Base-by-base conservation (phyloP, 1,140 invertebrate genomes). In the Wiebesia pumilae region DNA sequence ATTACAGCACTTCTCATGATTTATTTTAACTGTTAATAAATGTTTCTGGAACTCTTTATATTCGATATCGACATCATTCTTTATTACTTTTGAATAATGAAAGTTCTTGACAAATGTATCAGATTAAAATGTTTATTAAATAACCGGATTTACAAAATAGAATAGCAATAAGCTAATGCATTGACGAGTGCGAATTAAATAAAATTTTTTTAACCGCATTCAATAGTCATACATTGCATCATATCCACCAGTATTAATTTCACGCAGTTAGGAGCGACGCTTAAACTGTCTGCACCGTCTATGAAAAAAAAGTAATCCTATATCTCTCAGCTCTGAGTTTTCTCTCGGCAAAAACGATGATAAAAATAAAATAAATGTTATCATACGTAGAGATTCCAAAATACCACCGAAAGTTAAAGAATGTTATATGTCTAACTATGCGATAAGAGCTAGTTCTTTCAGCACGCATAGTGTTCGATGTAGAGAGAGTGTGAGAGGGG, bases 1-100 rank as follows among this genome's bases (percentile, higher is more conserved):
- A 75, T 75, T 43, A 69, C 69, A 12, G 35, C 69, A 38, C 71
- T 75, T 40, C 33, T 43, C 38, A 33, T 40, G 40, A 43, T 40
- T 75, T 75, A 75, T 75, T 75, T 75, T 43, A 75, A 43, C 38
- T 75, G 71, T 75, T 71, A 75, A 43, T 75, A 75, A 75, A 75
- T 75, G 40, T 38, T 43, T 75, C 38, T 75, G 71, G 38, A 21
- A 75, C 38, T 43, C 35, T 75, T 75, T 43, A 38, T 43, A n/a
- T 38, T 43, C 6, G 21, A 75, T 43, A 75, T 75, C 71, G 71
- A 43, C 71, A 75, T 75, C 9, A n/a, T 4, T 43, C 38, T 75
- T 43, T 75, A 43, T 43, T 38, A 43, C 12, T 38, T n/a, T 7
- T n/a, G 27, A 75, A 75, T 75, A 75, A 75, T 24, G 71, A 27